These are phyloP conservation scores for Haemorhous mexicanus DNA, from an alignment of 2,113 vertebrate genomes.

Conservation along the genomic window DNA sequence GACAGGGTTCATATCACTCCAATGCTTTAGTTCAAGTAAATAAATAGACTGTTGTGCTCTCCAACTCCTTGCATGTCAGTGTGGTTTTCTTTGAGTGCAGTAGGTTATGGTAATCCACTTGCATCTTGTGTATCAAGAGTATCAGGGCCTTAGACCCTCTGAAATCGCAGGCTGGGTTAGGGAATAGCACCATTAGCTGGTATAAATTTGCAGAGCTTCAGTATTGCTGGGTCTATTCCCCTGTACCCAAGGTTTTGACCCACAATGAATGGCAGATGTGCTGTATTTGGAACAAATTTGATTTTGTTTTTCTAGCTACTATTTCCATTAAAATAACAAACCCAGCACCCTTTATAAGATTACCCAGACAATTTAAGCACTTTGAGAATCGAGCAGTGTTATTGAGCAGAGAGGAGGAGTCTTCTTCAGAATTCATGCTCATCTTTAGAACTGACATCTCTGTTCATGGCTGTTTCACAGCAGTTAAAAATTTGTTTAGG, in stretches of 20 bases:
- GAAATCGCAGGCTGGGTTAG: neutral
- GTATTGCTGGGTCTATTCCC: neutral
- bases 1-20: neutral
- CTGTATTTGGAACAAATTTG: neutral
- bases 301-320: neutral
- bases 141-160: neutral
- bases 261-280: neutral
- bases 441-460: neutral
- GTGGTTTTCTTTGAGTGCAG: neutral
- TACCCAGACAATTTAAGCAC: neutral
- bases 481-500: neutral
- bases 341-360: neutral
- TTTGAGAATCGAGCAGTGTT: neutral
- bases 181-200: neutral
- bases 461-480: neutral
- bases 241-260: conserved; percentile 2
- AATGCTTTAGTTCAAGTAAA: neutral
- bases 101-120: neutral
- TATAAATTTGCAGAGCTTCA: neutral
- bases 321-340: neutral
- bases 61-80: neutral
- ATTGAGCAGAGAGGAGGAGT: neutral
- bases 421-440: neutral
- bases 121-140: neutral
- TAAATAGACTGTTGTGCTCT: neutral